Evolutionary conservation across 37 sponge, comb jelly and placozoan species (phyloP).

Genomic region (Bolinopsis microptera): DNA sequence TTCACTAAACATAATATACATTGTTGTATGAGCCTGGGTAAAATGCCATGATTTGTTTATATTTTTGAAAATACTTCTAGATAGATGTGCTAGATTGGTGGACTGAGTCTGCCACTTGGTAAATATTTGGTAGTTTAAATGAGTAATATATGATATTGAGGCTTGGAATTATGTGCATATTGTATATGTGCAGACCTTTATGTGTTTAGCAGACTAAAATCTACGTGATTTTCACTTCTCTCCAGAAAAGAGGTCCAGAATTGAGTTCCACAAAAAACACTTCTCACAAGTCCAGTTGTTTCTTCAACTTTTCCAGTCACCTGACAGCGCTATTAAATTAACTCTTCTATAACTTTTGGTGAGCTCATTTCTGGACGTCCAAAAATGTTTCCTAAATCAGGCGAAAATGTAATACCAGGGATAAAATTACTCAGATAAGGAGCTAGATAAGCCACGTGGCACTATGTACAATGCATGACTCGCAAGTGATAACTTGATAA

Average conservation of each 20-base stretch:
- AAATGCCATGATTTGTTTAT: background rate
- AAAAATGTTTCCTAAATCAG: background rate
- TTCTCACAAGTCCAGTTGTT: too few relatives aligned
- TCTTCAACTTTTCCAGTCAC: background rate
- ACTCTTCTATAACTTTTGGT: too few relatives aligned
- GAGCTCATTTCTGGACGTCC: background rate
- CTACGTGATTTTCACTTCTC: background rate
- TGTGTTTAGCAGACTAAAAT: background rate
- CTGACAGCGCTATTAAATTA: background rate
- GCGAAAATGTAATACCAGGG: background rate
- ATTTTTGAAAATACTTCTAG: background rate
- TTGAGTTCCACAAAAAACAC: background rate
- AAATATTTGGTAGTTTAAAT: background rate
- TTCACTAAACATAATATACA: background rate
- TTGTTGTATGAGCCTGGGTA: background rate
- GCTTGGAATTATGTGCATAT: background rate
- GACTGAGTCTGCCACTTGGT: background rate
- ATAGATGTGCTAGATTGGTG: background rate
- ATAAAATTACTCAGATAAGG: background rate
- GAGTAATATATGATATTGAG: background rate
- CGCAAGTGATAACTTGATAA: too few relatives aligned
- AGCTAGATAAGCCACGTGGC: background rate
- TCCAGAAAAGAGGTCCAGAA: background rate
- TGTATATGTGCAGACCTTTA: background rate
- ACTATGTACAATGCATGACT: background rate